phyloP scores from a whole-genome alignment of 2,888 invertebrate species.

The Lithophane leautieri region DNA sequence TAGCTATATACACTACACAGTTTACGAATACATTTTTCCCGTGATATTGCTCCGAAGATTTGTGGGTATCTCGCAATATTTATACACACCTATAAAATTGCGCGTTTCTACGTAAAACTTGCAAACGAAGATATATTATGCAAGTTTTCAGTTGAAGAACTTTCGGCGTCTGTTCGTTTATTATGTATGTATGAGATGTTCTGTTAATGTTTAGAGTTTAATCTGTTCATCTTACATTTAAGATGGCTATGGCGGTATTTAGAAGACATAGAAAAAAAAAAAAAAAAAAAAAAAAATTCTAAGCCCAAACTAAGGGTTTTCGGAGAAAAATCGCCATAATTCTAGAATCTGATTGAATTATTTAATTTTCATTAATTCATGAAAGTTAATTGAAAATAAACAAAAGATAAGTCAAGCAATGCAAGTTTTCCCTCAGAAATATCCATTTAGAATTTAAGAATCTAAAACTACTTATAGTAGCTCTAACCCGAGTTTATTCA shows the following conservation, averaged over 20 bases:
- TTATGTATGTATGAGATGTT: conserved; percentile 39
- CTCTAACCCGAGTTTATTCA: too few species aligned
- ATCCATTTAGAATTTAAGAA: background rate
- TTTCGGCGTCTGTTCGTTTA: conserved; percentile 26
- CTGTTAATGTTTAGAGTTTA: conserved; percentile 22
- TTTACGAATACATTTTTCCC: conserved; percentile 82
- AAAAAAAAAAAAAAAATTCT: background rate
- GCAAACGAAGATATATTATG: conserved; percentile 59
- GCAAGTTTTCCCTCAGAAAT: background rate
- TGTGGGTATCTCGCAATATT: conserved; percentile 66
- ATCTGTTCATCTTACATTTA: background rate
- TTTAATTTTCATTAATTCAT: background rate
- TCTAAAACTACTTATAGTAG: background rate
- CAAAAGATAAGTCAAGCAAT: background rate
- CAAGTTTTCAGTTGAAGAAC: conserved; percentile 56
- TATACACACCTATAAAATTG: conserved; percentile 49
- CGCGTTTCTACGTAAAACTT: conserved; percentile 41
- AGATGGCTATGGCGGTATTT: background rate
- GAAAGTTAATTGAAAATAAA: background rate
- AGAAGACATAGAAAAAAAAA: too few species aligned
- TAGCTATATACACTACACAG: conserved; percentile 64
- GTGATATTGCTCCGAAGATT: conserved; percentile 82
- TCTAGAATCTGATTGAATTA: background rate
- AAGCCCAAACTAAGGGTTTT: background rate
- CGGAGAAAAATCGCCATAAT: background rate